Conservation (phyloP, 1,140 invertebrate species). For the Lasioglossum baleicum region DNA sequence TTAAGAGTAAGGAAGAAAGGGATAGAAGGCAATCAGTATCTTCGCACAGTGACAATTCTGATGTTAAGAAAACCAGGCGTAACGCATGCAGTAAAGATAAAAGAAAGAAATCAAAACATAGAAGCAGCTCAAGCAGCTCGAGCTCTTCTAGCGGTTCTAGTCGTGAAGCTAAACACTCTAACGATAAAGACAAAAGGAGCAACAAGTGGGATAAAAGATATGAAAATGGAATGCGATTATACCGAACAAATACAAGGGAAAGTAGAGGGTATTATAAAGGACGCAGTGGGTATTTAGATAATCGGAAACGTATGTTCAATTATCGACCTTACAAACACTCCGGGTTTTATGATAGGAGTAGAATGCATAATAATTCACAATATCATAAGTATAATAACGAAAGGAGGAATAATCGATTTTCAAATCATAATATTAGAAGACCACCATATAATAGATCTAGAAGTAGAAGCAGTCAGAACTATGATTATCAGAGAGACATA, state of each 20-base stretch:
- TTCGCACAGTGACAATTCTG: constrained; percentile 56
- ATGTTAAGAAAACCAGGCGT: constrained; percentile 58
- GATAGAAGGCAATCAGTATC: constrained; percentile 53
- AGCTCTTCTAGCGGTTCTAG: constrained; percentile 54
- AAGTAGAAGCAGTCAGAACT: constrained; percentile 43
- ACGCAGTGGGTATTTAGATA: constrained; percentile 26
- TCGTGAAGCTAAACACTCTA: constrained; percentile 22
- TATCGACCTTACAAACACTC: constrained; percentile 54
- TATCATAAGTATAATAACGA: constrained; percentile 61
- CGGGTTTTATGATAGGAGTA: constrained; percentile 66
- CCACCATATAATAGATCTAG: constrained; percentile 58
- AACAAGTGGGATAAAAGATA: constrained; percentile 50
- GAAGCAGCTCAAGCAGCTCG: constrained; percentile 62
- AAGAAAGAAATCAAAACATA: constrained; percentile 62
- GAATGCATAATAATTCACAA: constrained; percentile 57
- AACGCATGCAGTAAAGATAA: constrained; percentile 66
- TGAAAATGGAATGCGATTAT: constrained; percentile 54
- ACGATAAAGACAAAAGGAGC: constrained; percentile 34
- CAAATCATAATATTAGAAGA: constrained; percentile 53
- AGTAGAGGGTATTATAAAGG: constrained; percentile 49
- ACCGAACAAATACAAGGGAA: constrained; percentile 31
- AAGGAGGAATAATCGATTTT: constrained; percentile 47
- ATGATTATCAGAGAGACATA: constrained; percentile 34
- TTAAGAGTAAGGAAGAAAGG: constrained; percentile 36
- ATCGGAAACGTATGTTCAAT: constrained; percentile 38